Base-by-base conservation (phyloP, 2,888 invertebrate species). In the Rhogogaster chlorosoma region DNA sequence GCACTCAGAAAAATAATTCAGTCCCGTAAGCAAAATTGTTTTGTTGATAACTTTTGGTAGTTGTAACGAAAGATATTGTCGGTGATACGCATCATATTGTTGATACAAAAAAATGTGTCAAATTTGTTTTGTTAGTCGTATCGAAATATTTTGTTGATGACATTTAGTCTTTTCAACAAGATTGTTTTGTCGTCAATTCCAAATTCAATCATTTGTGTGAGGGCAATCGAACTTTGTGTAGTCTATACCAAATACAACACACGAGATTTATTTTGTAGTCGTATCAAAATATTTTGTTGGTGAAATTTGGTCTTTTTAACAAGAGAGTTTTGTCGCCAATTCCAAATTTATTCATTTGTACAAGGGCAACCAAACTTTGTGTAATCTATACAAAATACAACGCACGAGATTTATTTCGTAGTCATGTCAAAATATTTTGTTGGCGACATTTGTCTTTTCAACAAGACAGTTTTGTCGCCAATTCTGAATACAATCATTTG, bases 51-150 rank as follows among this genome's bases (percentile, higher is more conserved):
- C n/a, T 71, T 71, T 71, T 71, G 71, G 71, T 36, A n/a, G 42
- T 42, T 42, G 71, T 10, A 71, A 71, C 71, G 38, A 71, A 71
- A 71, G 42, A 71, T 36, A 71, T 71, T 71, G 36, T 71, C 38
- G 26, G 22, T 6, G 1, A 6, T 22, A 36, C 71, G 36, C 22
- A 38, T 38, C 70, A 36, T 64, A 64, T 64, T 64, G 64, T 29
- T 64, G 64, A 6, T 2, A 29, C 10, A 64, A 64, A 7, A 64
- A 64, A 29, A 64, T 64, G 7, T n/a, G 29, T 12, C 64, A 26
- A 12, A 64, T 64, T 64, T 22, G 71, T 71, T n/a, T 71, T 38
- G 71, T 71, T 71, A 7, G 38, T 38, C 1, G 38, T 36, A n/a
- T n/a, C 7, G 7, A 38, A 71, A 32, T 38, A 71, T 71, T 71